Base-by-base conservation (phyloP, 37 sponge, comb jelly and placozoan species). In the Eunapius fragilis region DNA sequence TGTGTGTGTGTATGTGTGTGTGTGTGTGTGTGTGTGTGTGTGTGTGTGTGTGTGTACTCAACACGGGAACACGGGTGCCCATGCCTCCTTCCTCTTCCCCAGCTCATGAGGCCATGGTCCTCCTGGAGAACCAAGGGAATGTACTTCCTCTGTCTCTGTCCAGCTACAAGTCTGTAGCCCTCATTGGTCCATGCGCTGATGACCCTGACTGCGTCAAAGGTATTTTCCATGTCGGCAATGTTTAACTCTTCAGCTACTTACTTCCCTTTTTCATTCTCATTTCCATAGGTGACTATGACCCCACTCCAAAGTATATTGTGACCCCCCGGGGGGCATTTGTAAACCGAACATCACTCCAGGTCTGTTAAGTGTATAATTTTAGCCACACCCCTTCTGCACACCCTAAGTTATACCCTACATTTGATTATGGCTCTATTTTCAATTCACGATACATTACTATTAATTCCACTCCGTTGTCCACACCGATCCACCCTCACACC, bases 181-280 rank as follows among this genome's bases (percentile, higher is more conserved):
- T 87, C 33, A 72, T 87, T 23, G 87, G 87, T 11, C 87, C 87
- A 0, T 87, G 81, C 33, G 73, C 82, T 45, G 74, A 87, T 49
- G 67, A 74, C 58, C 79, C 89, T 35, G 71, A 49, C 68, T 74
- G 82, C 69, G 25, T 37, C 25, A 70, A 25, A 81, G 82, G 82
- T 81, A 36, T 9, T 5, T 67, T 23, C 22, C 17, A 67, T 22
- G 22, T 22, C 68, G 17, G 22, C 22, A 67, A 10, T 70, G 31
- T 33, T 24, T 41, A 41, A 41, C 41, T 41, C 41, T 6, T 41
- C 41, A 3, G 3, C 41, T 41, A 3, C 41, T 6, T 6, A 9
- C 41, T 6, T 41, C 41, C 41, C 41, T 41, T 6, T 6, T 6
- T 41, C 41, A 3, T 41, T 6, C 41, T 41, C 41, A 41, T 41